Percentiles rank a stretch among this genome's conserved stretches.
These are phyloP conservation scores for Thalassoma bifasciatum DNA, from an alignment of 2,113 vertebrate genomes.

Conservation along the genomic window DNA sequence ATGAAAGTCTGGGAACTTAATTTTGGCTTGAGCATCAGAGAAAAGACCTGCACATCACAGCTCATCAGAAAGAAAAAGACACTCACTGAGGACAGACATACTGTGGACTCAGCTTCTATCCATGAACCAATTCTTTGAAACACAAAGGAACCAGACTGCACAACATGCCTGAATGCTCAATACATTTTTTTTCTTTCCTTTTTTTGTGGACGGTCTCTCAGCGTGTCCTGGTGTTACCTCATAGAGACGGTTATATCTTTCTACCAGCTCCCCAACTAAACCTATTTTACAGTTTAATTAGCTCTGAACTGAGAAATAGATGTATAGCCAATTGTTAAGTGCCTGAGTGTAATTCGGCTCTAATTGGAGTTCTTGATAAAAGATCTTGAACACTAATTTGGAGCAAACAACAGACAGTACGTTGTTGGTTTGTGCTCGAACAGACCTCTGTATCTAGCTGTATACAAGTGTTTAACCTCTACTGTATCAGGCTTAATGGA, in stretches of 20 bases:
- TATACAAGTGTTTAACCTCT: slow-evolving; percentile 38
- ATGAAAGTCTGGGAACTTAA: no score
- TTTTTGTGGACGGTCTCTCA: neutral
- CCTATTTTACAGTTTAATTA: neutral
- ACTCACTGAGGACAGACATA: no score
- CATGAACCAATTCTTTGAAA: neutral
- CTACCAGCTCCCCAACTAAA: neutral
- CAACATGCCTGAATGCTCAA: neutral
- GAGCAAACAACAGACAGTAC: neutral
- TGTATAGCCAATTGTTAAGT: neutral
- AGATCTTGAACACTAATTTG: slow-evolving; percentile 23
- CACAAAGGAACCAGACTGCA: no score
- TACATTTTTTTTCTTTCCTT: no score
- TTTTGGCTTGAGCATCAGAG: no score
- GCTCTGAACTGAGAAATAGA: neutral
- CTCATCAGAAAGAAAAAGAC: no score
- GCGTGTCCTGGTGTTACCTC: neutral
- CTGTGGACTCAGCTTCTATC: neutral
- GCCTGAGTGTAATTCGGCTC: neutral
- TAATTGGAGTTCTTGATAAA: slow-evolving; percentile 12
- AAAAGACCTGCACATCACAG: no score
- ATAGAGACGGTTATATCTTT: neutral
- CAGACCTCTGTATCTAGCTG: neutral
- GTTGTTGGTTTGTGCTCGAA: slow-evolving; percentile 11
- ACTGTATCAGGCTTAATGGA: slow-evolving; percentile 53